Conservation (phyloP, 2,113 vertebrate genomes). For the Turdus rufiventris region DNA sequence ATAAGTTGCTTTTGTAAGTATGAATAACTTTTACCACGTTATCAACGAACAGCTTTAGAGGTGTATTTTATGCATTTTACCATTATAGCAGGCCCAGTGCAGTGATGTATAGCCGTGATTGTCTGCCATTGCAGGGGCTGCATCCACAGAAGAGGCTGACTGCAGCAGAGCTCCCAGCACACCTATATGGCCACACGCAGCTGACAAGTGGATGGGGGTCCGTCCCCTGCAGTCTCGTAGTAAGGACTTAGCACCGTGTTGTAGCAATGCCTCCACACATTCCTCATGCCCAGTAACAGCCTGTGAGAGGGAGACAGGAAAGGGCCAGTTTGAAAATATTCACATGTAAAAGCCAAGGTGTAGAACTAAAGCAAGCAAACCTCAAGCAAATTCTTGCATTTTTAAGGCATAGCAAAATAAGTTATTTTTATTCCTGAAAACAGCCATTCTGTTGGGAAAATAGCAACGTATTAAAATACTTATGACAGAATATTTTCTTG, state of each 20-base stretch:
- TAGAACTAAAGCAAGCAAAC: neutral
- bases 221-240: conserved; percentile 88
- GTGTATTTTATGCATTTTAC: conserved; percentile 62
- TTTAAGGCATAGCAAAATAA: neutral
- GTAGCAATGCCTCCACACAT: conserved; percentile 93
- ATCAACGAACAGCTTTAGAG: neutral
- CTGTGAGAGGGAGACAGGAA: conserved; percentile 63
- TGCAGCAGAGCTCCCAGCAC: conserved; percentile 93
- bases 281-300: conserved; percentile 95
- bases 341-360: neutral
- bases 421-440: neutral
- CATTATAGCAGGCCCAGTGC: conserved; percentile 98
- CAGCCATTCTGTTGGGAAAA: neutral
- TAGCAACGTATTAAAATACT: neutral
- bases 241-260: conserved; percentile 89
- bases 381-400: neutral
- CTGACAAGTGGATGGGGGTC: conserved; percentile 92
- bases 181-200: conserved; percentile 91
- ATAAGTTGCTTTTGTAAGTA: neutral
- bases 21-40: neutral
- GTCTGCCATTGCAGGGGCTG: conserved; percentile 84
- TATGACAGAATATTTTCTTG: neutral
- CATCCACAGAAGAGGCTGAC: conserved; percentile 83
- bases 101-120: conserved; percentile 96
- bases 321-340: neutral